Conservation (phyloP, 1,140 invertebrate genomes). For the Oncopodura yosiiana region DNA sequence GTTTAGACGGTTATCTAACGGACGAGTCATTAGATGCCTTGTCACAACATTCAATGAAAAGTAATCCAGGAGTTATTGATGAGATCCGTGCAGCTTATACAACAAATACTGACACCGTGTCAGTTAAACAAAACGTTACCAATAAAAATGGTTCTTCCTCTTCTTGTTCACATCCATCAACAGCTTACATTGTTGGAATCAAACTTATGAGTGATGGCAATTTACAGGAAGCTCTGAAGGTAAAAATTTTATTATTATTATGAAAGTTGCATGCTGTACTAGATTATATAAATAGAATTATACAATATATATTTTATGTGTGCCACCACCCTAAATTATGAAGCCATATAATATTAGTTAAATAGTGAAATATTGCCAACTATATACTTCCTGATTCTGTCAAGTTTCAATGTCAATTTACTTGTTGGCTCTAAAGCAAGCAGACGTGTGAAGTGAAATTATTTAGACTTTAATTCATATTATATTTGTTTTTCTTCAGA, state of each 20-base stretch:
- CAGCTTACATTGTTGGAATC: constrained; percentile 7
- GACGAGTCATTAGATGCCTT: neutral
- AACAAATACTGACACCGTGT: too few species aligned
- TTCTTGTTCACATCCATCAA: too few species aligned
- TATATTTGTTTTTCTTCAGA: neutral
- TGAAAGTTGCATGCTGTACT: neutral
- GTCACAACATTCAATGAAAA: neutral
- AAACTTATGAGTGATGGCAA: neutral
- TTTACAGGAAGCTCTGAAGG: constrained; percentile 6
- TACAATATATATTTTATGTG: neutral
- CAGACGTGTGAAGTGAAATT: neutral
- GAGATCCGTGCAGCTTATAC: too few species aligned
- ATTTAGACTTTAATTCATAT: neutral
- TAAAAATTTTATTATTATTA: neutral
- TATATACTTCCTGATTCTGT: neutral
- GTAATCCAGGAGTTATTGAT: neutral
- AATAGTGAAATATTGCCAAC: too few species aligned
- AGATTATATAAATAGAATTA: neutral
- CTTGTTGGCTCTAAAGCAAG: neutral
- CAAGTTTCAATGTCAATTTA: neutral
- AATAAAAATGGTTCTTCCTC: neutral
- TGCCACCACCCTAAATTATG: neutral
- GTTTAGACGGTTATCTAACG: neutral
- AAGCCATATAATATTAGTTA: neutral
- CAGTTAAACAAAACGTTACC: too few species aligned